Conservation (phyloP, 92 coral and sea anemone species). For the Siderastrea siderea region DNA sequence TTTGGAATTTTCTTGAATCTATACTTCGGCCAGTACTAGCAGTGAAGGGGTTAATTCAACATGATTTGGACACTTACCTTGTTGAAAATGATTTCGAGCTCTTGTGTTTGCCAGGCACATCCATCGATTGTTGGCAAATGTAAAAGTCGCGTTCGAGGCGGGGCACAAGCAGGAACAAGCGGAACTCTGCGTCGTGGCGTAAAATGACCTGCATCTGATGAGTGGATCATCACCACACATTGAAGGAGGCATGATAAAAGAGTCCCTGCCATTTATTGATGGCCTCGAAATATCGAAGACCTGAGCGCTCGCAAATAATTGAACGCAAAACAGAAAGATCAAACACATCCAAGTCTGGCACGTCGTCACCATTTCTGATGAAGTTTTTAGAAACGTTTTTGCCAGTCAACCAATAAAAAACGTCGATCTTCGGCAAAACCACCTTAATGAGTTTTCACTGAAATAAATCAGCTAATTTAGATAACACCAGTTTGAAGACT, state of each 20-base stretch:
- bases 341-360: not conserved
- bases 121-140: constrained; percentile 1
- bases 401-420: not conserved
- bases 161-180: not conserved
- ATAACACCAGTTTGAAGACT: not conserved
- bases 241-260: not conserved
- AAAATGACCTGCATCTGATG: not conserved
- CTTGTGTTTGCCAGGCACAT: not conserved
- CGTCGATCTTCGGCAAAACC: not conserved
- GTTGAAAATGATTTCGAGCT: not conserved
- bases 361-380: not conserved
- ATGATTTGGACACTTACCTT: not conserved
- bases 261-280: not conserved
- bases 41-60: not conserved
- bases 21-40: not conserved
- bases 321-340: not conserved
- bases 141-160: not conserved
- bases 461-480: not conserved
- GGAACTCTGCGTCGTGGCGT: not conserved
- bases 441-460: not conserved
- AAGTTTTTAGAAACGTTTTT: not conserved
- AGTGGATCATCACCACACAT: not conserved
- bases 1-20: not conserved
- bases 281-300: not conserved
- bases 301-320: not conserved